Percentiles rank a stretch among this genome's conserved stretches.
phyloP scores from a whole-genome alignment of 2,888 invertebrate species.

The Stenodera caucasica region DNA sequence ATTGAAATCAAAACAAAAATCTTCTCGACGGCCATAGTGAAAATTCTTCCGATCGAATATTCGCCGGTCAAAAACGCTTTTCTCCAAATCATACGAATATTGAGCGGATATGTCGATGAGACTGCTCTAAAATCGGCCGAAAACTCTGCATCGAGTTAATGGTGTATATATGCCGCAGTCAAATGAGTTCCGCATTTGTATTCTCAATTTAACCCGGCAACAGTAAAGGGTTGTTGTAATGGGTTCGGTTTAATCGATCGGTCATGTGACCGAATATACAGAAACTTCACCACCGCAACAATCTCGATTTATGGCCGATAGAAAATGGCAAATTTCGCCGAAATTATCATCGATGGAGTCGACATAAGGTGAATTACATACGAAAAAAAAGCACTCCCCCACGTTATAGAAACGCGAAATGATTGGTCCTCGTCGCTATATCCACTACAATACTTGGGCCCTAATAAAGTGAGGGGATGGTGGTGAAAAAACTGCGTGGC shows the following conservation, averaged over 20 bases:
- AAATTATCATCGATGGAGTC: too few relatives aligned
- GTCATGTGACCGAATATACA: slow-evolving; percentile 25
- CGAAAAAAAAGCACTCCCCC: slow-evolving; percentile 16
- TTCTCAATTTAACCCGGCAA: slow-evolving; percentile 34
- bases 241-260: slow-evolving; percentile 32
- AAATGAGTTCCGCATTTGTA: slow-evolving; percentile 35
- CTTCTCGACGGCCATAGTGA: too few relatives aligned
- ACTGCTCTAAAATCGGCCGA: too few relatives aligned
- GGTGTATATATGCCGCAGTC: slow-evolving; percentile 33
- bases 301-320: too few relatives aligned
- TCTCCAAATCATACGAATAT: too few relatives aligned
- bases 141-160: slow-evolving; percentile 23
- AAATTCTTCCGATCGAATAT: too few relatives aligned
- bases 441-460: background rate
- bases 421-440: slow-evolving; percentile 20
- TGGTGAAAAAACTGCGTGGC: slow-evolving; percentile 8
- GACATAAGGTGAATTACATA: slow-evolving; percentile 8
- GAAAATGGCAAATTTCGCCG: too few relatives aligned
- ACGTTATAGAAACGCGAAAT: slow-evolving; percentile 14
- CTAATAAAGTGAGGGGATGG: slow-evolving; percentile 10
- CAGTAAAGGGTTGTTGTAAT: slow-evolving; percentile 33
- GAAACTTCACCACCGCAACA: slow-evolving; percentile 1
- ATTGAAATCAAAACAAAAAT: background rate
- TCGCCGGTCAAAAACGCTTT: too few relatives aligned
- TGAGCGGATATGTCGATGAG: too few relatives aligned